Evolutionary conservation across 1,140 invertebrate species (phyloP).

Genomic region (Apolygus lucorum): DNA sequence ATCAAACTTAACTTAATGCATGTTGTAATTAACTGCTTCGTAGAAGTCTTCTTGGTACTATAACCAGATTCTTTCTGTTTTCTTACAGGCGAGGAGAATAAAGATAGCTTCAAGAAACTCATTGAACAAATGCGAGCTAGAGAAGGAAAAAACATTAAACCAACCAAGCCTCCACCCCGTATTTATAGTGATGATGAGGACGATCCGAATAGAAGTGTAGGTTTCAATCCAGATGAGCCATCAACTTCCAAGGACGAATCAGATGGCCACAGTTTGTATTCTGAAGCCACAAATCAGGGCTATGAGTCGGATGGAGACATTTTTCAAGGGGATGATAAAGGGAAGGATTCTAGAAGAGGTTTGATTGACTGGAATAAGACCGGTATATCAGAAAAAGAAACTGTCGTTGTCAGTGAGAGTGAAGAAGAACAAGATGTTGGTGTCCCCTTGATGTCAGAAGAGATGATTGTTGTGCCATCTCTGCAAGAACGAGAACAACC

Average conservation of each 20-base stretch:
- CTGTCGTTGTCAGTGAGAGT: neutral
- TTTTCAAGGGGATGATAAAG: constrained; percentile 7
- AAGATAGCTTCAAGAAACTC: constrained; percentile 39
- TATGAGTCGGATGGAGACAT: constrained; percentile 19
- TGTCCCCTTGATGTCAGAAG: no score
- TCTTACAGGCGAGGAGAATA: constrained; percentile 38
- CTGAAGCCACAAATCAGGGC: no score
- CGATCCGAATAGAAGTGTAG: neutral
- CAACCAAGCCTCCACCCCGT: constrained; percentile 11
- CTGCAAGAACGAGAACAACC: neutral
- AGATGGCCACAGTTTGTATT: neutral
- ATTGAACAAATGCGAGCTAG: constrained; percentile 38
- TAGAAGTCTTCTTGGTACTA: no score
- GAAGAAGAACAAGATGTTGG: neutral
- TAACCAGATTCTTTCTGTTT: no score
- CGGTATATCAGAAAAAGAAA: neutral
- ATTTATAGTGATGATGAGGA: constrained; percentile 29
- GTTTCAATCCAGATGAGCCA: neutral
- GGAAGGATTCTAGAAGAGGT: neutral
- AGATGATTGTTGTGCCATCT: neutral
- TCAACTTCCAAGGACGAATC: neutral
- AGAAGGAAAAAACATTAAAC: constrained; percentile 27
- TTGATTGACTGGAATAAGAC: constrained; percentile 19
- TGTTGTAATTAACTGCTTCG: no score
- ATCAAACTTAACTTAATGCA: no score